Conservation (phyloP, 2,888 invertebrate genomes). For the Apamea epomidion region DNA sequence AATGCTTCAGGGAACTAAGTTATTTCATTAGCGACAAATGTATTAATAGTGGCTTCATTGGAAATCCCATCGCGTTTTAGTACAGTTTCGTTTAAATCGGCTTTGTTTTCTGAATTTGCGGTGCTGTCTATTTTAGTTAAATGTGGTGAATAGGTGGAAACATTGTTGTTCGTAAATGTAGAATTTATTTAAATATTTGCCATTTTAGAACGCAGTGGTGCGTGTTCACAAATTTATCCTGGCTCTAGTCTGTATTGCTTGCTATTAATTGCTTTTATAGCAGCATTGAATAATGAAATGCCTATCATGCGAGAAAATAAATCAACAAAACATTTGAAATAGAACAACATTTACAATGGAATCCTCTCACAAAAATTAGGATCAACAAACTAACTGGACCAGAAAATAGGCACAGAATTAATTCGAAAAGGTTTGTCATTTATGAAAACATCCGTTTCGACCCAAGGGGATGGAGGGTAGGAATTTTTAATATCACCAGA, state of each 20-base stretch:
- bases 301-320: constrained; percentile 13
- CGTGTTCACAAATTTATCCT: constrained; percentile 22
- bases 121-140: constrained; percentile 38
- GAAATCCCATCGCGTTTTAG: constrained; percentile 53
- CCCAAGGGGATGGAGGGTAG: constrained; percentile 66
- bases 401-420: constrained; percentile 60
- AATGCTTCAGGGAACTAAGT: constrained; percentile 52
- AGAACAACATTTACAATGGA: constrained; percentile 37
- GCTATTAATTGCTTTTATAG: constrained; percentile 32
- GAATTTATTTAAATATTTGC: constrained; percentile 48
- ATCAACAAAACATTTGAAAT: constrained; percentile 27
- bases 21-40: constrained; percentile 47
- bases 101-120: constrained; percentile 53
- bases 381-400: constrained; percentile 54
- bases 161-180: constrained; percentile 38
- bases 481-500: constrained; percentile 83
- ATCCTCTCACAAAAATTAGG: constrained; percentile 50
- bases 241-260: neutral
- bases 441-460: constrained; percentile 63
- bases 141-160: constrained; percentile 34
- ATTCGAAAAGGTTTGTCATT: constrained; percentile 64
- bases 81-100: constrained; percentile 53
- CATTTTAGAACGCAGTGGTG: constrained; percentile 18
- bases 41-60: constrained; percentile 55
- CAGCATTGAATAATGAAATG: constrained; percentile 24